Conservation (phyloP, 2,888 invertebrate genomes). For the Geotrupes spiniger region DNA sequence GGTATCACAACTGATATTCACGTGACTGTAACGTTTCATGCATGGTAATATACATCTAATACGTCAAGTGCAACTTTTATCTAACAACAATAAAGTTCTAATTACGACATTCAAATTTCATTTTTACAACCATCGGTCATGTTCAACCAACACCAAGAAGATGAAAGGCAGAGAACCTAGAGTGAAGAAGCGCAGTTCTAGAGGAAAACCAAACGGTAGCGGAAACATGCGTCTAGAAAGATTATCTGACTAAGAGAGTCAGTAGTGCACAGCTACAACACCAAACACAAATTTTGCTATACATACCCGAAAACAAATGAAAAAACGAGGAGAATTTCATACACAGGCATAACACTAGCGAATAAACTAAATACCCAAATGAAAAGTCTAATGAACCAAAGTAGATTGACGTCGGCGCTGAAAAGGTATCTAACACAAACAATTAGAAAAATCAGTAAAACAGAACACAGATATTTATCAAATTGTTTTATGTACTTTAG, state of each 20-base stretch:
- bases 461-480: background rate
- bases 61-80: no score
- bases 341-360: constrained; percentile 20
- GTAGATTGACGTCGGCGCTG: constrained; percentile 14
- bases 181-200: no score
- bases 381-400: no score
- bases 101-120: no score
- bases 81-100: no score
- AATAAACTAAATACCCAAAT: constrained; percentile 14
- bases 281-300: constrained; percentile 9
- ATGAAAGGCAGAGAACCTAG: background rate
- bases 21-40: no score
- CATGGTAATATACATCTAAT: no score
- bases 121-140: no score
- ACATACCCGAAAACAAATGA: constrained; percentile 21
- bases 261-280: background rate
- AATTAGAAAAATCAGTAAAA: background rate
- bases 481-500: constrained; percentile 6
- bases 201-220: no score
- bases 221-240: background rate
- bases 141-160: background rate
- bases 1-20: no score
- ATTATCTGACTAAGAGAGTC: constrained; percentile 1
- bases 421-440: background rate
- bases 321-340: constrained; percentile 21